Base-by-base conservation (phyloP, 2,797 vertebrate species). In the Ciconia nigra region DNA sequence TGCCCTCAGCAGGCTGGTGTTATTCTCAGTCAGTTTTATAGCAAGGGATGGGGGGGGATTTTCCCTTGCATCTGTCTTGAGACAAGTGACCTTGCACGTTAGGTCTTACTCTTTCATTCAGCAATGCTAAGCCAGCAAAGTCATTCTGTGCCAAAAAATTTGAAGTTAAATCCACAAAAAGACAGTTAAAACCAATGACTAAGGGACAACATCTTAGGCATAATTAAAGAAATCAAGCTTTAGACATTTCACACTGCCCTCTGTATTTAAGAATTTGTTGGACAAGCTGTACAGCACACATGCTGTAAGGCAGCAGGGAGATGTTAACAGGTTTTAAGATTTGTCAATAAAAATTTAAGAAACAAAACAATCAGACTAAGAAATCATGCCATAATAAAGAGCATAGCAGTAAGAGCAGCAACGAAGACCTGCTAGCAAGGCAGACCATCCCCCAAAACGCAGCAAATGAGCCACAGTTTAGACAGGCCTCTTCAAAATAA, bases 321-420 rank as follows among this genome's bases (percentile, higher is more conserved):
- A 10, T n/a, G 29, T 58, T 37, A 39, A n/a, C 2, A 8, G 0
- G 1, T 52, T 73, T 54, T 26, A 25, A n/a, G 24, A 58, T 17
- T 29, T 59, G 13, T 3, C 24, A 77, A 16, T 13, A 44, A n/a
- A 59, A 72, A 62, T 9, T 18, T 28, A 52, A 13, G 19, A 4
- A 26, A 29, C 39, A 39, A 41, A 29, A 37, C 37, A 13, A 21
- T 28, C 15, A 66, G n/a, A 67, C 33, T 31, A 73, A 89, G 37
- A 5, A 3, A 72, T 15, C 5, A 4, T 15, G 19, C 15, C 5
- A 7, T 4, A 57, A 46, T 13, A 54, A 26, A 16, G 17, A 57
- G 37, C 8, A 1, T 0, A 20, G 31, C 22, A 80, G 37, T 0
- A 62, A 21, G 16, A 74, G 55, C 11, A 46, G 33, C 13, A 31